These are phyloP conservation scores for Philhelius pedissequus DNA, from an alignment of 2,888 invertebrate genomes.

Conservation along the genomic window DNA sequence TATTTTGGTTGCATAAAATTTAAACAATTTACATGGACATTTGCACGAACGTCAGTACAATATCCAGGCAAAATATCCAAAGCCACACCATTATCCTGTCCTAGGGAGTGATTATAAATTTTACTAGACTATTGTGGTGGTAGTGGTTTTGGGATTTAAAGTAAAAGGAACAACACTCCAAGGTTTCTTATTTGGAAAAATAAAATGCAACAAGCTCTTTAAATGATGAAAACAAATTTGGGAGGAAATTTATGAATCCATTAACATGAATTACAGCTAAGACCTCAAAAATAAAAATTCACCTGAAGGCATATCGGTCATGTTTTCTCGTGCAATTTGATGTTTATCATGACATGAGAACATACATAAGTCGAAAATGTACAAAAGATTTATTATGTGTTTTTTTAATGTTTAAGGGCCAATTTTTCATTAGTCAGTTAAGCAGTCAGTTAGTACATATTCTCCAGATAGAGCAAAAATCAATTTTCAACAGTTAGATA, in stretches of 20 bases:
- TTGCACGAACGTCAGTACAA: conserved; percentile 52
- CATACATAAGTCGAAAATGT: background rate
- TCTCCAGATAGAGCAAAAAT: no score
- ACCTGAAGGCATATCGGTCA: conserved; percentile 17
- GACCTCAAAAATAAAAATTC: background rate
- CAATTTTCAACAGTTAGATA: no score
- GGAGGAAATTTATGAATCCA: conserved; percentile 38
- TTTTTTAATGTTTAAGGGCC: background rate
- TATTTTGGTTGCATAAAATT: conserved; percentile 64
- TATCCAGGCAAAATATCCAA: conserved; percentile 14
- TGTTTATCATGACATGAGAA: conserved; percentile 17
- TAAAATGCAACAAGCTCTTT: conserved; percentile 55
- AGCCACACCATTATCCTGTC: background rate
- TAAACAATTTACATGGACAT: conserved; percentile 64
- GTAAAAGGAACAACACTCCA: conserved; percentile 19
- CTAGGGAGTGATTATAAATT: conserved; percentile 52
- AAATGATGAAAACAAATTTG: conserved; percentile 23
- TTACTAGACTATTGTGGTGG: background rate
- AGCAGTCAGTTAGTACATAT: no score
- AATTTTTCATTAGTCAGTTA: no score
- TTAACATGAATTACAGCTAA: conserved; percentile 19
- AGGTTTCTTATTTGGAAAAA: conserved; percentile 1
- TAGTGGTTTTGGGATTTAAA: conserved; percentile 2
- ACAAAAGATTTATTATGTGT: background rate
- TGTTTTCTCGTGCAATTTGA: conserved; percentile 32